Base-by-base conservation (phyloP, 2,888 invertebrate species). In the Cactoblastis cactorum region DNA sequence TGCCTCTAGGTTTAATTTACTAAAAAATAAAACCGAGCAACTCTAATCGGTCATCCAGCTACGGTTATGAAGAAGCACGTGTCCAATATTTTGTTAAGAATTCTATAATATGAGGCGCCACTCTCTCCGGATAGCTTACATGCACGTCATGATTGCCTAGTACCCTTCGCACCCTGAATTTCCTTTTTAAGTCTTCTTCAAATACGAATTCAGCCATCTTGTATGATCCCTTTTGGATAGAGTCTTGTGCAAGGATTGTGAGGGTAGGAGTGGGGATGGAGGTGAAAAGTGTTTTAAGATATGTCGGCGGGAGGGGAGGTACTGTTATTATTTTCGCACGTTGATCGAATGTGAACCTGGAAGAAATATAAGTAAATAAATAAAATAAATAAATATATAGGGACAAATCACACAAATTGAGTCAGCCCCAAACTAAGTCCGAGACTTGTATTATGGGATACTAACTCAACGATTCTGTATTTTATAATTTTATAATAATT, bases 91-190 rank as follows among this genome's bases (percentile, higher is more conserved):
- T 57, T 2, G 76, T 19, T 15, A 92, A 55, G 68, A 91, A 91
- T 51, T 74, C 74, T 0, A 58, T 55, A 0, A 92, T 61, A 59
- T 68, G 69, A 0, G 69, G 58, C 0, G 90, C 91, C 0, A 93
- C 67, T 9, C 69, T 63, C 49, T 92, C 91, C 0, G 93, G 93
- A 43, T 85, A 57, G 22, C 83, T 83, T 5, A 91, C 82, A 62
- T 93, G 93, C 0, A 92, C 84, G 62, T 93, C 92, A 54, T 93
- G 93, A 49, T 79, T 75, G 0, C 93, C 93, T 0, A 71, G 64
- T 0, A 93, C 87, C 1, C 58, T 28, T 3, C 80, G 63, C 1
- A 77, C 70, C 11, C 77, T 67, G 0, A 66, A 75, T 41, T 80
- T 80, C 0, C 62, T 62, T 0, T 57, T 52, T 0, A 72, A 53